Base-by-base conservation (phyloP, 2,888 invertebrate genomes). In the Drosophila mimica region DNA sequence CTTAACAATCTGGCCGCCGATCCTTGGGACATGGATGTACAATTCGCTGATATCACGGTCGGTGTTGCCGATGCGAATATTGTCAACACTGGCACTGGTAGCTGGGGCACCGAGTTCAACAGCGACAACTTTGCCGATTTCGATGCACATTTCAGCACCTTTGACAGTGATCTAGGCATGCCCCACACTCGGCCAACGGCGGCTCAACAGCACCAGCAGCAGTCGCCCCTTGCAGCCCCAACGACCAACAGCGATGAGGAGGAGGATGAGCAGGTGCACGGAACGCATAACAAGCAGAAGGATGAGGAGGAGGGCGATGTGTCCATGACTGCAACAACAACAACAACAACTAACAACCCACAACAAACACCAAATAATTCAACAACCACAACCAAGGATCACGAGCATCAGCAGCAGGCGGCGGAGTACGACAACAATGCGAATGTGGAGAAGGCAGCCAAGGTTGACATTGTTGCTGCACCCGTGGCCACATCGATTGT, bases 111-210 rank as follows among this genome's bases (percentile, higher is more conserved):
- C 8, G 91, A 92, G 33, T 92, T 92, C 69, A 74, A 76, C 70
- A 86, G 62, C 48, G 91, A 92, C 73, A 93, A 93, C 69, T 93
- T 93, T 89, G 93, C 93, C 43, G 92, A 93, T 72, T 93, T 93
- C 62, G 92, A 93, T 90, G 81, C 93, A 43, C 92, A 93, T 70
- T 93, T 93, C 51, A 91, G 89, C 78, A 81, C 83, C 33, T 92
- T 90, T 71, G 74, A 81, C 63, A 92, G 87, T 56, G 92, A 92
- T 72, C 81, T 92, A 68, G 91, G 91, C 9, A 60, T 83, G 71
- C 76, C 87, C 3, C 48, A 65, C 1, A 75, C 65, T 7, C 66
- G 67, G 36, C 51, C 64, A 13, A 62, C 80, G 2, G 40, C 33
- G 20, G 53, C 40, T 67, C 57, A 17, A 30, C 59, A 25, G 30